Evolutionary conservation across 2,797 vertebrate species (phyloP), one percentile per base, ranked within the genome.

Genomic region (Valencia hispanica): DNA sequence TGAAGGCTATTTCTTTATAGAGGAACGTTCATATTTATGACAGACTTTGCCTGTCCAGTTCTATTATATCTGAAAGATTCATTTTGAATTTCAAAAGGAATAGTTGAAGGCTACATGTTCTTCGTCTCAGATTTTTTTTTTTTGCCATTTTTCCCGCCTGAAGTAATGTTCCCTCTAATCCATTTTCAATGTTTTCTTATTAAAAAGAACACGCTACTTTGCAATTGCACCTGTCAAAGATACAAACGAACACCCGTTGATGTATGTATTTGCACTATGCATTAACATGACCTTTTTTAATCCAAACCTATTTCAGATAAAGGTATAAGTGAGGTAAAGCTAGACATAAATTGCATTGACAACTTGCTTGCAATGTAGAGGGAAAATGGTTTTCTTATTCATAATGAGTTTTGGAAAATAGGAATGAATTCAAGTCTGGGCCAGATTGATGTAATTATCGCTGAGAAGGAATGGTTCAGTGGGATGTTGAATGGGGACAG

Each of bases 111-210:
- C 68, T 27, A 57, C 6, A 63, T 39, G 71, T 77, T 70, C 47
- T 59, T 41, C 41, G 10, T 43, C 41, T 5, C 5, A 75, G 75
- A 57, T 82, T 81, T 27, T 68, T 27, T 47, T 82, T 72, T 80
- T 68, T 84, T 76, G 27, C 14, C 79, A 25, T 53, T 66, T 74
- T 61, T 34, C 12, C n/a, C 27, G 68, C 71, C 77, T 73, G 41
- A 79, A 65, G 53, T 70, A 66, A 61, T 88, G 70, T 65, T 68
- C 41, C 69, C 69, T 75, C 69, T 34, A 71, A 73, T 30, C 73
- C 76, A 30, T 75, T 61, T 48, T 68, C 68, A 57, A 70, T 75
- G 70, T 73, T 86, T 88, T 85, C 77, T 77, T 82, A 82, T 84
- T 81, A 78, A 34, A 27, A 68, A 36, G 45, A 86, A 73, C 73